Conservation (phyloP, 2,888 invertebrate genomes). For the Pheosia gnoma region DNA sequence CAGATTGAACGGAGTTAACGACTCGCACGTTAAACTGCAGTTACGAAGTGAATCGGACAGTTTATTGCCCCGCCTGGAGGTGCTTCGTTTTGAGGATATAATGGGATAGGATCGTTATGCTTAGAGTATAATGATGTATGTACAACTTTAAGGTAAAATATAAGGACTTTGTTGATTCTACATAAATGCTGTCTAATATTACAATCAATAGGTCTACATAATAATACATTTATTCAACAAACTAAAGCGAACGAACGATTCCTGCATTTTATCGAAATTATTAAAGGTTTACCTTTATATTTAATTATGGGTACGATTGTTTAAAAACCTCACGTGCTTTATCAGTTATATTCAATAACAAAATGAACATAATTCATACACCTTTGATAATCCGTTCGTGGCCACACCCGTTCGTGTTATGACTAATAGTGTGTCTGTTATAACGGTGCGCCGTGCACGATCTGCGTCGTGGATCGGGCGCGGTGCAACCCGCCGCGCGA, state of each 20-base stretch:
- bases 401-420: neutral
- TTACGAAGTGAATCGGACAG: conserved; percentile 78
- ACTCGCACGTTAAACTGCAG: conserved; percentile 68
- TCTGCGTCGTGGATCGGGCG: neutral
- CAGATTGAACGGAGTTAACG: conserved; percentile 78
- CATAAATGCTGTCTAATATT: too few relatives aligned
- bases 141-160: neutral
- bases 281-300: too few relatives aligned
- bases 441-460: neutral
- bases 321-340: too few relatives aligned
- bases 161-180: too few relatives aligned
- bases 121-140: conserved; percentile 18
- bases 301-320: too few relatives aligned
- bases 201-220: too few relatives aligned
- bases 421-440: conserved; percentile 1
- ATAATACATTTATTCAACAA: neutral
- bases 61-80: conserved; percentile 67
- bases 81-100: conserved; percentile 56
- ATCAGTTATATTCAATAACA: neutral
- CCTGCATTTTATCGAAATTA: too few relatives aligned
- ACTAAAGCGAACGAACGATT: neutral
- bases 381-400: neutral
- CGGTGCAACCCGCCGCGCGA: neutral
- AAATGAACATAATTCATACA: neutral
- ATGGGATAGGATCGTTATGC: conserved; percentile 48